Conservation (phyloP, 2,888 invertebrate species). For the Lasioglossum lativentre region DNA sequence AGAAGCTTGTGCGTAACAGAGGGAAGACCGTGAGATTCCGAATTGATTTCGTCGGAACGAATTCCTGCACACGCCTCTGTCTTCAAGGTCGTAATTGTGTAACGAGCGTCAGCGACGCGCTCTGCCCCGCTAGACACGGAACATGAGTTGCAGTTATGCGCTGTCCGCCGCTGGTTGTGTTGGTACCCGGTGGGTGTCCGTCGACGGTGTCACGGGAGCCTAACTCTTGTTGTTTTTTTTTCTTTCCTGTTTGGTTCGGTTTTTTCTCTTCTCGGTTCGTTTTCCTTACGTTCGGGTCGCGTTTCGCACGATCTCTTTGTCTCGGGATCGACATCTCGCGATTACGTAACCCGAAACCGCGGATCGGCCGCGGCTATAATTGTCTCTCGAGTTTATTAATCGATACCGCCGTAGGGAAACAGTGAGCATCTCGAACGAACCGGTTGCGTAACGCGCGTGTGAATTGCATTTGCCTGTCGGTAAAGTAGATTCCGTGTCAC, state of each 20-base stretch:
- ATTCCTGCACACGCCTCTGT: slow-evolving; percentile 49
- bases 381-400: slow-evolving; percentile 45
- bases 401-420: slow-evolving; percentile 32
- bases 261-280: neutral
- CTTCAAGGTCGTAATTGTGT: slow-evolving; percentile 69
- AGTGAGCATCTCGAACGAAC: neutral
- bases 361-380: slow-evolving; percentile 37
- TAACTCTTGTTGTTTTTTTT: neutral
- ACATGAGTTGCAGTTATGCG: slow-evolving; percentile 51
- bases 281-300: neutral
- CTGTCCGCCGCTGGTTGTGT: neutral
- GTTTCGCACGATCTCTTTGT: slow-evolving; percentile 6
- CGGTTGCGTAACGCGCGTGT: slow-evolving; percentile 52
- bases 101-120: slow-evolving; percentile 38
- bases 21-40: slow-evolving; percentile 29
- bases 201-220: slow-evolving; percentile 17
- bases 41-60: slow-evolving; percentile 51
- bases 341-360: slow-evolving; percentile 44
- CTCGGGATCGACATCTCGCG: neutral
- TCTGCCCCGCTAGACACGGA: slow-evolving; percentile 10
- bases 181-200: no score
- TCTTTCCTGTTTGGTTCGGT: neutral
- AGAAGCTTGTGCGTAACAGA: neutral
- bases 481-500: slow-evolving; percentile 15
- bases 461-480: slow-evolving; percentile 37